Percentiles rank a stretch among this genome's conserved stretches.
Evolutionary conservation across 1,140 invertebrate genomes (phyloP).

Genomic region (Charaxes varanes): DNA sequence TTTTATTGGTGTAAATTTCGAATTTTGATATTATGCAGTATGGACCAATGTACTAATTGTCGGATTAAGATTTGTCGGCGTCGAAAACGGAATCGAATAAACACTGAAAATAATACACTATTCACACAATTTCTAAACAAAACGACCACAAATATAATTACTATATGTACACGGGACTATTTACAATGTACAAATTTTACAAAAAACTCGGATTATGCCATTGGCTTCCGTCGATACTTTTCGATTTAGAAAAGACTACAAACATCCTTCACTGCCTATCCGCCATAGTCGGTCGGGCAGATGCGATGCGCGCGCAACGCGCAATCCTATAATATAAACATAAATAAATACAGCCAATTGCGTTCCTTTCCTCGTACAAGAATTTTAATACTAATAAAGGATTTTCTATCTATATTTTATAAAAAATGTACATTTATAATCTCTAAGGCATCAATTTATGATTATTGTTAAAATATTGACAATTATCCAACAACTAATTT

Average conservation of each 20-base stretch:
- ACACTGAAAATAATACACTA: slow-evolving; percentile 73
- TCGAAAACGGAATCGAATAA: slow-evolving; percentile 68
- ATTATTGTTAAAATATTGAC: too few species aligned
- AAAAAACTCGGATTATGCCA: slow-evolving; percentile 71
- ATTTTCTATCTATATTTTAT: too few species aligned
- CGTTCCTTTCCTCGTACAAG: slow-evolving; percentile 41
- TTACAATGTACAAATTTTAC: slow-evolving; percentile 74
- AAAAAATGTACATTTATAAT: too few species aligned
- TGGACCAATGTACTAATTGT: slow-evolving; percentile 43
- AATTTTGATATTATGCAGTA: slow-evolving; percentile 34
- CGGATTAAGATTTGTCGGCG: slow-evolving; percentile 59
- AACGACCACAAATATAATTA: slow-evolving; percentile 74
- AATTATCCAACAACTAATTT: too few species aligned
- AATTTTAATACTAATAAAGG: too few species aligned
- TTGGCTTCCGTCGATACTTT: slow-evolving; percentile 72
- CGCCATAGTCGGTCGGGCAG: slow-evolving; percentile 72
- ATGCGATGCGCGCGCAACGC: slow-evolving; percentile 72
- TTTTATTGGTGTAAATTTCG: slow-evolving; percentile 27
- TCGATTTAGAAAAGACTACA: slow-evolving; percentile 72
- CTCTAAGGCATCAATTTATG: too few species aligned
- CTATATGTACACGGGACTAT: slow-evolving; percentile 75
- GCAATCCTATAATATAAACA: slow-evolving; percentile 69
- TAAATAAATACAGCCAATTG: slow-evolving; percentile 53
- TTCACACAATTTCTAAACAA: slow-evolving; percentile 73
- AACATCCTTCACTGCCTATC: slow-evolving; percentile 71